Evolutionary conservation across 2,113 vertebrate genomes (phyloP).

Genomic region (Cheilinus undulatus): DNA sequence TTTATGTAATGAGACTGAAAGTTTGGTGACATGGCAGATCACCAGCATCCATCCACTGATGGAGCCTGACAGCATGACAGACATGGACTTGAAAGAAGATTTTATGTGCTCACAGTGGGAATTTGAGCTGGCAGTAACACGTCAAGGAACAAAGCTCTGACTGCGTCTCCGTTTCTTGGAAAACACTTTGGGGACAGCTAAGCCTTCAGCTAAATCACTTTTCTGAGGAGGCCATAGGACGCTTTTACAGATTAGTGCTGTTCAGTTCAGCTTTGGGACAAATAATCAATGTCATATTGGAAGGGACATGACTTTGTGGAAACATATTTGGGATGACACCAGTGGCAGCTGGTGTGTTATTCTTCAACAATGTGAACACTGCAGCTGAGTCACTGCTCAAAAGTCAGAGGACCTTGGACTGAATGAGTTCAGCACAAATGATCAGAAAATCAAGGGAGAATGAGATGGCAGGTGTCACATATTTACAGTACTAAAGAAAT

Average conservation of each 20-base stretch:
- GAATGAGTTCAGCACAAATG: too few relatives aligned
- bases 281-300: background rate
- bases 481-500: too few relatives aligned
- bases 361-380: too few relatives aligned
- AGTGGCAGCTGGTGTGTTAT: too few relatives aligned
- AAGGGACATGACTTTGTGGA: background rate
- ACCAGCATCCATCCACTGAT: background rate
- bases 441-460: too few relatives aligned
- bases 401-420: too few relatives aligned
- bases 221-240: background rate
- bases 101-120: constrained; percentile 13
- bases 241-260: background rate
- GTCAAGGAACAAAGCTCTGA: background rate
- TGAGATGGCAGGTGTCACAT: too few relatives aligned
- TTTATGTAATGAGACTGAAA: background rate
- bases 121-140: constrained; percentile 32
- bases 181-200: constrained; percentile 1
- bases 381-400: too few relatives aligned
- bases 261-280: background rate
- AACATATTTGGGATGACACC: too few relatives aligned
- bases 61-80: constrained; percentile 20
- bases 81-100: constrained; percentile 10
- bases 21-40: background rate
- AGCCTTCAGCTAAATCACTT: background rate
- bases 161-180: constrained; percentile 4